A percentile compares a stretch with the other conserved stretches of the same genome.
Evolutionary conservation across 2,113 vertebrate genomes (phyloP).

Genomic region (Donacobius atricapilla): DNA sequence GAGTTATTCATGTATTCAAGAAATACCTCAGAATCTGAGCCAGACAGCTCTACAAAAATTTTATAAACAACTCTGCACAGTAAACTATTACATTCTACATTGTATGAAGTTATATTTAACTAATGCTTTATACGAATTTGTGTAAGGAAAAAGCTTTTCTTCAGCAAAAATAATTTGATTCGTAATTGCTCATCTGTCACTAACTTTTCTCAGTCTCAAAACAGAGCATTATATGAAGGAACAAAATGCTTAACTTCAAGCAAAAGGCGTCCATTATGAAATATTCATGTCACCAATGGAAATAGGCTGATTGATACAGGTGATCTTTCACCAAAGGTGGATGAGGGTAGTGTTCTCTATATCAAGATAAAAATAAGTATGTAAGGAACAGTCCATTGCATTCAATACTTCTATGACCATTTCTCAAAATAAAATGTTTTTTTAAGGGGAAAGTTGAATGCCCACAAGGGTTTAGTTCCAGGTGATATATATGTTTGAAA

Average conservation of each 20-base stretch:
- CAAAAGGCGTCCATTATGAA: neutral
- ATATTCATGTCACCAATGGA: neutral
- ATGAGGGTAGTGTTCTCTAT: neutral
- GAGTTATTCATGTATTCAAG: neutral
- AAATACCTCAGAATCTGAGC: neutral
- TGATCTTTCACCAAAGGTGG: neutral
- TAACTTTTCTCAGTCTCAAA: neutral
- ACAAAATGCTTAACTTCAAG: neutral
- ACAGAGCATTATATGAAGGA: neutral
- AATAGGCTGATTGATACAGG: neutral
- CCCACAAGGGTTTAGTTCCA: neutral
- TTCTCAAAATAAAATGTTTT: neutral
- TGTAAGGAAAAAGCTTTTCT: neutral
- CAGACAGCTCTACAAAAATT: neutral
- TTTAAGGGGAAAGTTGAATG: neutral
- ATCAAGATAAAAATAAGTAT: neutral
- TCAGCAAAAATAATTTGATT: neutral
- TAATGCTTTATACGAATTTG: neutral
- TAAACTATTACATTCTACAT: neutral
- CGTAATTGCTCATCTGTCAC: neutral
- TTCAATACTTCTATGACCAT: neutral
- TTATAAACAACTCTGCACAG: neutral
- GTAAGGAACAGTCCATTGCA: neutral
- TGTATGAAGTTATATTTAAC: neutral
- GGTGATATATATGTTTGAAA: neutral